Evolutionary conservation across 2,113 vertebrate genomes (phyloP).

Genomic region (Gopherus evgoodei): DNA sequence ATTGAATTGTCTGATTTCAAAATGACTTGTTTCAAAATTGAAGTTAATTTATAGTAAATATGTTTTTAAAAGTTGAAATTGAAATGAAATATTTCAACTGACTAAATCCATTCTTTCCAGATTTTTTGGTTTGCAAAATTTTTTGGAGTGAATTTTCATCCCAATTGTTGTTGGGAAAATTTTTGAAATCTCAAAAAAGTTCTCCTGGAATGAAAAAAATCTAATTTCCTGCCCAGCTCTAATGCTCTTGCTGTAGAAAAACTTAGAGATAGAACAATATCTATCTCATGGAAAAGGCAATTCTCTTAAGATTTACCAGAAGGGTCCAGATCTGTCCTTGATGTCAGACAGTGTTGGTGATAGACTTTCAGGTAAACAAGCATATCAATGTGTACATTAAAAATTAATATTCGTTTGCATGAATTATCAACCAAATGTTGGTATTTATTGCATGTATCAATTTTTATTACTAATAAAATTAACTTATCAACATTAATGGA

Average conservation of each 20-base stretch:
- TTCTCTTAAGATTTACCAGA: background rate
- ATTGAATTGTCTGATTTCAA: background rate
- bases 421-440: background rate
- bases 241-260: background rate
- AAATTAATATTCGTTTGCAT: background rate
- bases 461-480: background rate
- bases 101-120: background rate
- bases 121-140: background rate
- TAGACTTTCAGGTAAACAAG: background rate
- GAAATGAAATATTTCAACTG: background rate
- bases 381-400: background rate
- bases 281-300: background rate
- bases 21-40: background rate
- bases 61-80: background rate
- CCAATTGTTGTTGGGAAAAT: background rate
- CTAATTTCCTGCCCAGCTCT: background rate
- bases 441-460: background rate
- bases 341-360: background rate
- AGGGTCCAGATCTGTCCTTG: background rate
- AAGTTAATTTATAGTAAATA: background rate
- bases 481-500: background rate
- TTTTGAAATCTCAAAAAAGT: background rate
- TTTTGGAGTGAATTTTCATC: background rate
- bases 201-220: background rate
- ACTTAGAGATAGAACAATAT: background rate